Conservation (phyloP, 1,140 invertebrate species). For the Leptinotarsa lineolata region DNA sequence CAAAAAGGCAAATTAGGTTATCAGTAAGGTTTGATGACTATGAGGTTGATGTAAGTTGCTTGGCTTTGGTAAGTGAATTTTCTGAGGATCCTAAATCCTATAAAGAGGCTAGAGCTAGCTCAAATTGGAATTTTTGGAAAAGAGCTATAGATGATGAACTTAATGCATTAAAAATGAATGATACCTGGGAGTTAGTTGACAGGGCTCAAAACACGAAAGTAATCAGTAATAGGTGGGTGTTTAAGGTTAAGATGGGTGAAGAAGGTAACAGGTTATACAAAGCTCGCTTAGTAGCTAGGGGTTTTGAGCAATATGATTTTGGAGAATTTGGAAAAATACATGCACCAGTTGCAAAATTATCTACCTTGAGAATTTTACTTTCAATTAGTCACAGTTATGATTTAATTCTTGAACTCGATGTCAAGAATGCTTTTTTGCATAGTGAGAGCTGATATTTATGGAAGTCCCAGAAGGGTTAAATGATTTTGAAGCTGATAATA, state of each 20-base stretch:
- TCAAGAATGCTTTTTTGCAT: too few relatives aligned
- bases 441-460: too few relatives aligned
- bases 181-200: constrained; percentile 54
- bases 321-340: too few relatives aligned
- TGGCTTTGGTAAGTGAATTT: not conserved
- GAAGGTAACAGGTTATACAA: constrained; percentile 41
- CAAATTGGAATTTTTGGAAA: constrained; percentile 42
- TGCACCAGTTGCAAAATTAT: too few relatives aligned
- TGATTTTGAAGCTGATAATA: too few relatives aligned
- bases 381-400: too few relatives aligned
- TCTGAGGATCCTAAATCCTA: not conserved
- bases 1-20: too few relatives aligned
- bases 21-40: not conserved
- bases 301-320: constrained; percentile 49
- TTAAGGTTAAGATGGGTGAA: constrained; percentile 45
- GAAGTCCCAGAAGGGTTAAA: too few relatives aligned
- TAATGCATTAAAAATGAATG: constrained; percentile 50
- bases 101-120: not conserved
- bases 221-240: constrained; percentile 52
- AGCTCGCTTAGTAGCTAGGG: constrained; percentile 54
- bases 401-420: too few relatives aligned
- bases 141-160: constrained; percentile 53
- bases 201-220: constrained; percentile 53
- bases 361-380: too few relatives aligned
- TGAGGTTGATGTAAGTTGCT: not conserved